phyloP scores from a whole-genome alignment of 2,113 vertebrate species.

The Opisthocomus hoazin region DNA sequence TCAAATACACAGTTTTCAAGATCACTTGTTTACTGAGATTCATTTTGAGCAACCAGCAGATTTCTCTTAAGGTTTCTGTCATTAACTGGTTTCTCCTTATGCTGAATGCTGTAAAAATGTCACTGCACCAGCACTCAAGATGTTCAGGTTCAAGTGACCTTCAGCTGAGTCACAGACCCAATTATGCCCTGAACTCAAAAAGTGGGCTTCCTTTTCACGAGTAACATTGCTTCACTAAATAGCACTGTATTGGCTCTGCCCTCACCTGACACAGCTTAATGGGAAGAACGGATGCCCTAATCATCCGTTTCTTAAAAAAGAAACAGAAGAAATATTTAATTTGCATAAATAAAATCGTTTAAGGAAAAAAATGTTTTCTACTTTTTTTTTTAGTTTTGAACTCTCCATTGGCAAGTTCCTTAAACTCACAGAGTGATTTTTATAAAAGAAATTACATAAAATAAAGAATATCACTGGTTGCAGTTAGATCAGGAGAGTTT shows the following conservation, averaged over 20 bases:
- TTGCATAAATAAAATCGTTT: not conserved
- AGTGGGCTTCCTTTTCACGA: not conserved
- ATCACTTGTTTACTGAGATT: not conserved
- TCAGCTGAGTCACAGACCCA: not conserved
- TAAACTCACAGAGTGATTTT: not conserved
- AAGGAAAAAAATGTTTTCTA: not conserved
- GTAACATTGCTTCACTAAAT: not conserved
- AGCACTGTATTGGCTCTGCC: not conserved
- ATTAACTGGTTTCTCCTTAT: not conserved
- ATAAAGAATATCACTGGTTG: not conserved
- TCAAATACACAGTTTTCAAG: not conserved
- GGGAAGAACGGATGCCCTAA: not conserved
- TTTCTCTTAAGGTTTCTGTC: not conserved
- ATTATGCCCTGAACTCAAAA: not conserved
- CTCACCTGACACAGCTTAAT: not conserved
- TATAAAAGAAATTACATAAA: not conserved
- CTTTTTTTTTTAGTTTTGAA: not conserved
- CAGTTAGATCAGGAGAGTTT: not conserved
- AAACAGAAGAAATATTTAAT: not conserved
- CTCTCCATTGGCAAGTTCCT: not conserved
- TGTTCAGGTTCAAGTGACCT: not conserved
- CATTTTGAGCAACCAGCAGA: not conserved
- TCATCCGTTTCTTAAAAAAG: not conserved
- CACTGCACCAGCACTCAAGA: not conserved
- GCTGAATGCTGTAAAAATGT: not conserved